Percentiles rank a stretch among this genome's conserved stretches.
Conservation (phyloP, 1,140 invertebrate species). For the Oryctes rhinoceros region DNA sequence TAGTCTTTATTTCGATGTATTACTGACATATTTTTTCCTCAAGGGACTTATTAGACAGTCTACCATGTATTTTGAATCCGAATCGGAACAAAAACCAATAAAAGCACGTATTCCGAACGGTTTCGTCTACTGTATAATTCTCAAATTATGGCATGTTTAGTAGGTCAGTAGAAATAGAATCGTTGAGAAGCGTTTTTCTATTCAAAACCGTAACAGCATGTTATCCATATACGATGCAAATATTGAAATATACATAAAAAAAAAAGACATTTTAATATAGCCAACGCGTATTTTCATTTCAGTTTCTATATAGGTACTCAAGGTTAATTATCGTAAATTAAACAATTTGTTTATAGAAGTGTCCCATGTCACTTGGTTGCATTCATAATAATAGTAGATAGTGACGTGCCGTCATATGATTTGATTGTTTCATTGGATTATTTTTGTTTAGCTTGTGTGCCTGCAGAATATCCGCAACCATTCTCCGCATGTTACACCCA, state of each 20-base stretch:
- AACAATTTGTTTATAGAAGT: background rate
- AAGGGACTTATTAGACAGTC: no score
- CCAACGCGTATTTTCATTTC: background rate
- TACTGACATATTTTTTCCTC: no score
- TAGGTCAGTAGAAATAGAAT: no score
- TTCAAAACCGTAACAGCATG: background rate
- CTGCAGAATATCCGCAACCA: background rate
- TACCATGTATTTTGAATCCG: no score
- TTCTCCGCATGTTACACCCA: no score
- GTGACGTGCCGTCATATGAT: constrained; percentile 18
- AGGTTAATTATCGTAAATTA: background rate
- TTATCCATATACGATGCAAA: background rate
- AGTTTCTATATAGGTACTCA: background rate
- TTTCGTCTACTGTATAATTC: no score
- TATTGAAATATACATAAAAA: background rate
- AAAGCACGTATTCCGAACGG: no score
- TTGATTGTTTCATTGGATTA: constrained; percentile 19
- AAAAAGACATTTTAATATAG: background rate
- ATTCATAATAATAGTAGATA: constrained; percentile 9
- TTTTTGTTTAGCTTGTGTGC: constrained; percentile 1
- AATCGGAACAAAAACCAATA: no score
- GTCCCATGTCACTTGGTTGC: background rate
- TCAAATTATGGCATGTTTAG: no score
- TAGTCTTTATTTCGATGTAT: no score
- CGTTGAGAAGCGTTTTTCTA: background rate